Conservation (phyloP, 1,140 invertebrate genomes). For the Drosophila kohkoa region DNA sequence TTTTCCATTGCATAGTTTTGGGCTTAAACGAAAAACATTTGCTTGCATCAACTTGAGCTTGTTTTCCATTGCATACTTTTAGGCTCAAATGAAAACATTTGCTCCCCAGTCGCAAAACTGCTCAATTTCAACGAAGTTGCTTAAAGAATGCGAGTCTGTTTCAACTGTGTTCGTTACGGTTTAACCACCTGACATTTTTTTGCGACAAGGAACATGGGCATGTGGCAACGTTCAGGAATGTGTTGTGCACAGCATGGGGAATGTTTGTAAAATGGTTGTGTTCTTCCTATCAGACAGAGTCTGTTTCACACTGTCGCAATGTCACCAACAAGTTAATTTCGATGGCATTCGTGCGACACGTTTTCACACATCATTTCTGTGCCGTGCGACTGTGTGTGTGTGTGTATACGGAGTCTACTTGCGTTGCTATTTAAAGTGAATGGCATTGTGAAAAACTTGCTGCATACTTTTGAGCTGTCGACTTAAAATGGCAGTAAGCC, state of each 20-base stretch:
- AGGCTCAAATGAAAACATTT: slow-evolving; percentile 4
- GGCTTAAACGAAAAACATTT: slow-evolving; percentile 4
- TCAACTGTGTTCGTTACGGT: slow-evolving; percentile 4
- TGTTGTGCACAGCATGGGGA: slow-evolving; percentile 12
- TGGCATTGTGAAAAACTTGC: slow-evolving; percentile 31
- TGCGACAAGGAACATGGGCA: background rate
- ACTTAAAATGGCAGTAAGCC: slow-evolving; percentile 17
- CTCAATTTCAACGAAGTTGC: slow-evolving; percentile 7
- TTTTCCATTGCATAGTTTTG: background rate
- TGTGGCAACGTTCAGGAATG: slow-evolving; percentile 35
- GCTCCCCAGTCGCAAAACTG: background rate
- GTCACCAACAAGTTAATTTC: slow-evolving; percentile 78
- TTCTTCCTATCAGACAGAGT: slow-evolving; percentile 58
- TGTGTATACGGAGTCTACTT: background rate
- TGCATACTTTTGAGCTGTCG: slow-evolving; percentile 34
- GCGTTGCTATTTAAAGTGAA: slow-evolving; percentile 45
- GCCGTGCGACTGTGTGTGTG: background rate
- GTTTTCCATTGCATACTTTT: background rate
- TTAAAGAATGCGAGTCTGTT: slow-evolving; percentile 8
- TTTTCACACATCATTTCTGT: slow-evolving; percentile 42
- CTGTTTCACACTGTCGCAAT: slow-evolving; percentile 42
- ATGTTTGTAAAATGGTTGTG: slow-evolving; percentile 60
- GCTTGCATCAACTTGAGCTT: background rate
- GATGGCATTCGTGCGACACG: slow-evolving; percentile 45
- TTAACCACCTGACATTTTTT: slow-evolving; percentile 1